phyloP scores from a whole-genome alignment of 2,113 vertebrate species.

The Fregetta grallaria region DNA sequence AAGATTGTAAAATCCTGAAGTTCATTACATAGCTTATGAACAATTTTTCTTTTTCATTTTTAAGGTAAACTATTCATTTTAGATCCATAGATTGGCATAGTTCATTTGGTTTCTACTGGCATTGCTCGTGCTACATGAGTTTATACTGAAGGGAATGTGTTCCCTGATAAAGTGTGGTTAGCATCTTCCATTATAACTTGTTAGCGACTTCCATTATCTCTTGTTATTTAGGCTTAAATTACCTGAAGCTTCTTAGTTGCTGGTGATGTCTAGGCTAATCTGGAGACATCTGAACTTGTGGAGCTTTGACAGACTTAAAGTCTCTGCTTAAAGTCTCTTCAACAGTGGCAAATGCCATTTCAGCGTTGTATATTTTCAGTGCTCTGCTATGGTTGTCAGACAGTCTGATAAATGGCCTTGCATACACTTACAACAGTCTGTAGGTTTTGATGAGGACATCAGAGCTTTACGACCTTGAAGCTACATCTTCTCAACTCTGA shows the following conservation, averaged over 20 bases:
- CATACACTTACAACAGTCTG: not conserved
- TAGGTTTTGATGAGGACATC: not conserved
- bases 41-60: not conserved
- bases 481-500: not conserved
- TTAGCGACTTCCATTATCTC: not conserved
- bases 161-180: not conserved
- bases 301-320: not conserved
- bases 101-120: not conserved
- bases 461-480: not conserved
- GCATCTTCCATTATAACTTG: not conserved
- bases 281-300: not conserved
- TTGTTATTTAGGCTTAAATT: not conserved
- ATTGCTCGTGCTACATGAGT: rapidly evolving
- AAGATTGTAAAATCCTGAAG: not conserved
- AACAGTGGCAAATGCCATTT: not conserved
- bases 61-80: not conserved
- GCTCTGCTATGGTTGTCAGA: not conserved
- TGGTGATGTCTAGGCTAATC: not conserved
- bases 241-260: not conserved
- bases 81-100: not conserved
- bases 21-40: not conserved
- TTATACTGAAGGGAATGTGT: not conserved
- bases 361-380: not conserved
- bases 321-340: not conserved
- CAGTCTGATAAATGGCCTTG: not conserved